Evolutionary conservation across 2,797 vertebrate genomes (phyloP).

Genomic region (Pseudochirops corinnae): DNA sequence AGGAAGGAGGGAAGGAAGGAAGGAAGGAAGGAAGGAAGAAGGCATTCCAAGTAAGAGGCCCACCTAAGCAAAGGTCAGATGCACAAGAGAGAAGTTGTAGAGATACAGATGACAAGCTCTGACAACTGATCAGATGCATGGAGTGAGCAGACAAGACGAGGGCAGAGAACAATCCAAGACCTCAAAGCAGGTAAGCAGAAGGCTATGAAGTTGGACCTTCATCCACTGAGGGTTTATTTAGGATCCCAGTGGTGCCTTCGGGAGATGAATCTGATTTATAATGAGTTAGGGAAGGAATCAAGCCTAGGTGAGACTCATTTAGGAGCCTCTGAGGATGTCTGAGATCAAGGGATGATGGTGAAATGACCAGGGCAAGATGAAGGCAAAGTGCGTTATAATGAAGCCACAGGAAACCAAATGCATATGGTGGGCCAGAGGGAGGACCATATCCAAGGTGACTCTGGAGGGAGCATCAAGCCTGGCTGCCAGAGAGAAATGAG

Average conservation of each 20-base stretch:
- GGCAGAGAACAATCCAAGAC: background rate
- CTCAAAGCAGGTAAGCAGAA: background rate
- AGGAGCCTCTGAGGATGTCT: background rate
- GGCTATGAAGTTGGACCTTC: background rate
- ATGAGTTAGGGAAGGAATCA: background rate
- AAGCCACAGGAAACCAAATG: background rate
- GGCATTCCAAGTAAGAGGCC: too few species aligned
- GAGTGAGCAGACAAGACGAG: background rate
- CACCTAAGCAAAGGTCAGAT: too few species aligned
- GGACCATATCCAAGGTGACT: background rate
- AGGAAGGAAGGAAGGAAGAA: too few species aligned
- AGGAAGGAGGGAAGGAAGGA: too few species aligned
- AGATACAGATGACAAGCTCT: background rate
- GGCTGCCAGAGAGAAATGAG: background rate
- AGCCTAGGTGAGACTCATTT: background rate
- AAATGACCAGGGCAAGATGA: background rate
- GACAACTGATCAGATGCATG: accelerated
- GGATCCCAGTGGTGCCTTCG: background rate
- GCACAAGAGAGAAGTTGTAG: too few species aligned
- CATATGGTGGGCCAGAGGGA: background rate
- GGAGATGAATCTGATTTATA: background rate
- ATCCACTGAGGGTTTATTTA: background rate
- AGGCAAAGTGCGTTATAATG: background rate
- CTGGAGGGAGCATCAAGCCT: background rate
- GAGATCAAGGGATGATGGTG: background rate